Percentiles rank a stretch among this genome's conserved stretches.
These are phyloP conservation scores for Epinephelus awoara DNA, from an alignment of 2,797 vertebrate species.

Conservation along the genomic window DNA sequence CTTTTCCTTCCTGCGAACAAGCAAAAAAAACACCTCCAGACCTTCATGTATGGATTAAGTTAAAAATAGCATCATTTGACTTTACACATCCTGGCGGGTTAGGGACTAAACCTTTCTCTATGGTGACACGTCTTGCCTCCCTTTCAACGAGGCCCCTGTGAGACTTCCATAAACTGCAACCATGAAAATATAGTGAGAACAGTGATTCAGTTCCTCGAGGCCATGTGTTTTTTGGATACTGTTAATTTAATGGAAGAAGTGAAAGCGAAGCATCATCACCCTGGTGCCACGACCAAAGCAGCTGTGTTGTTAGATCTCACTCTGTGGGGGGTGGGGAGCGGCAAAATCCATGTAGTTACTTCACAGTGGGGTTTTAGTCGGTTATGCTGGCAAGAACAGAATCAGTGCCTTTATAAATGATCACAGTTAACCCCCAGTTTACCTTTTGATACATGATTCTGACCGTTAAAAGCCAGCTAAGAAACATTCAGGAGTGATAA, in stretches of 20 bases:
- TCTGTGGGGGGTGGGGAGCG: slow-evolving; percentile 33
- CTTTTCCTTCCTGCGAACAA: slow-evolving; percentile 46
- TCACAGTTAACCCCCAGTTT: slow-evolving; percentile 37
- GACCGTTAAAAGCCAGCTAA: slow-evolving; percentile 3
- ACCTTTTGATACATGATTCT: slow-evolving; percentile 18
- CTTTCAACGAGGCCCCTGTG: slow-evolving; percentile 23
- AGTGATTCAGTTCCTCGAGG: slow-evolving; percentile 41
- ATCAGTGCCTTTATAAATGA: slow-evolving; percentile 23
- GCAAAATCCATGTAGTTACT: slow-evolving; percentile 48
- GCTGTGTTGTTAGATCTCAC: slow-evolving; percentile 69
- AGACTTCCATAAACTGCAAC: slow-evolving; percentile 33
- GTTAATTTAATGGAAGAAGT: slow-evolving; percentile 48
- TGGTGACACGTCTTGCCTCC: slow-evolving; percentile 43
- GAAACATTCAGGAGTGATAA: slow-evolving; percentile 20
- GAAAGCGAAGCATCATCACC: slow-evolving; percentile 38
- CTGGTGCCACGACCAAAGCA: slow-evolving; percentile 49
- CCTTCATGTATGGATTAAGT: slow-evolving; percentile 58
- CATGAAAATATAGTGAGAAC: slow-evolving; percentile 25
- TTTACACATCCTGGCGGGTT: slow-evolving; percentile 39
- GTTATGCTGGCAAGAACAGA: slow-evolving; percentile 24
- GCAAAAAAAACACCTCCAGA: slow-evolving; percentile 11
- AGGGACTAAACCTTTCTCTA: slow-evolving; percentile 41
- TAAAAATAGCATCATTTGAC: slow-evolving; percentile 42
- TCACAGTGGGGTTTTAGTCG: slow-evolving; percentile 53
- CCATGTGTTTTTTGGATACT: slow-evolving; percentile 36